Evolutionary conservation across 2,113 vertebrate genomes (phyloP).

Genomic region (Psophia crepitans): DNA sequence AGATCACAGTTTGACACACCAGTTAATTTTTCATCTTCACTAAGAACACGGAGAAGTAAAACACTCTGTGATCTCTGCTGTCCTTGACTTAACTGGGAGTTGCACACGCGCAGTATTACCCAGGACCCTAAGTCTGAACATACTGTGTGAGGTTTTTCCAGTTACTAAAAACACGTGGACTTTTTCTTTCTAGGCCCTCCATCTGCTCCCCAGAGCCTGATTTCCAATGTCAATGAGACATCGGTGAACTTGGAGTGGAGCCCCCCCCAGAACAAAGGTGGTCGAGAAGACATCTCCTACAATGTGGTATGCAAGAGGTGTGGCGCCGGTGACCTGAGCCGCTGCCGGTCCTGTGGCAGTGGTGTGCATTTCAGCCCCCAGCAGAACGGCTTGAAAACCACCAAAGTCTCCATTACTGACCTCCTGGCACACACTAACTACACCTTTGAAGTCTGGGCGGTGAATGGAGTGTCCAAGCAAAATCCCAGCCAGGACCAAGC

Average conservation of each 20-base stretch:
- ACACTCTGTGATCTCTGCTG: background rate
- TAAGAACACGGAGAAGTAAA: background rate
- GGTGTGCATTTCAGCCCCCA: conserved; percentile 93
- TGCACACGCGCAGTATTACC: rapidly evolving
- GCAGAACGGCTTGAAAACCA: conserved; percentile 86
- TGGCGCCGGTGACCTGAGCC: conserved; percentile 75
- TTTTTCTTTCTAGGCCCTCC: conserved; percentile 83
- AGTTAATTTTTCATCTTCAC: background rate
- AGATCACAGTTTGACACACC: background rate
- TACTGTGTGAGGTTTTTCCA: background rate
- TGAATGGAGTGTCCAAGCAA: conserved; percentile 93
- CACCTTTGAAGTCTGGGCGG: conserved; percentile 95
- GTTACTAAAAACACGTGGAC: background rate
- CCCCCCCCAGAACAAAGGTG: conserved; percentile 85
- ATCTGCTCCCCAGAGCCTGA: conserved; percentile 90
- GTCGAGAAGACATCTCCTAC: conserved; percentile 92
- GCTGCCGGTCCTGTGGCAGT: conserved; percentile 89
- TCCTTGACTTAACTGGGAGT: background rate
- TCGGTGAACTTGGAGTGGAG: conserved; percentile 98
- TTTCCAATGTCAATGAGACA: conserved; percentile 98
- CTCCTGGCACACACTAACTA: conserved; percentile 98
- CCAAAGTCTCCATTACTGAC: conserved; percentile 92
- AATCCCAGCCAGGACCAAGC: conserved; percentile 91
- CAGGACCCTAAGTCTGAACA: background rate
- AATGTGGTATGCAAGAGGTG: conserved; percentile 94